Percentiles rank a stretch among this genome's conserved stretches.
Evolutionary conservation across 2,113 vertebrate species (phyloP).

Genomic region (Zeus faber): DNA sequence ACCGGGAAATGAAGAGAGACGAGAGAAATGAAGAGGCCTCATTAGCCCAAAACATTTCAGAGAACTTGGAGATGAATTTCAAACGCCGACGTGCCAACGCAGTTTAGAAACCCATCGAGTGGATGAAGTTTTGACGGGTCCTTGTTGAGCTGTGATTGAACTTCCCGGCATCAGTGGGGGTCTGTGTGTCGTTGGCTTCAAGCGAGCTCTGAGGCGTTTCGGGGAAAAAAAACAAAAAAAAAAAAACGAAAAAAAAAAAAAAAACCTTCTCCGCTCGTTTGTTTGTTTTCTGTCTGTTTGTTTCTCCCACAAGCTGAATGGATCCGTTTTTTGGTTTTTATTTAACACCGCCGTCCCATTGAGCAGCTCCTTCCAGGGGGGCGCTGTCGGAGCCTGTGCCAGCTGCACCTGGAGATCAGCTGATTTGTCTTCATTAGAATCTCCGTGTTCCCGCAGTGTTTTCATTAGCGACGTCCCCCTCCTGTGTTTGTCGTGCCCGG

Average conservation of each 20-base stretch:
- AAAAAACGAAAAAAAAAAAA: no score
- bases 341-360: constrained; percentile 21
- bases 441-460: constrained; percentile 56
- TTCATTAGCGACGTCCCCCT: constrained; percentile 54
- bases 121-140: background rate
- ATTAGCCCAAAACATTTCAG: background rate
- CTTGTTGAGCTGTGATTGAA: background rate
- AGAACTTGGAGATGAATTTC: background rate
- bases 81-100: background rate
- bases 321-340: no score
- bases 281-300: no score
- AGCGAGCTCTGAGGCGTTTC: no score
- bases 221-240: no score
- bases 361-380: constrained; percentile 20
- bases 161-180: background rate
- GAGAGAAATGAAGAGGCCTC: background rate
- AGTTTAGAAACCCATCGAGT: background rate
- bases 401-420: constrained; percentile 53
- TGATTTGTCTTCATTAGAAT: constrained; percentile 68
- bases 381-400: constrained; percentile 28
- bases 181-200: background rate
- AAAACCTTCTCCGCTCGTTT: no score
- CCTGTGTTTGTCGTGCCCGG: constrained; percentile 60
- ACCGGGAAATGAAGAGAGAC: background rate
- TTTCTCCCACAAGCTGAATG: no score